Base-by-base conservation (phyloP, 2,113 vertebrate genomes). In the Ceuthmochares aereus region DNA sequence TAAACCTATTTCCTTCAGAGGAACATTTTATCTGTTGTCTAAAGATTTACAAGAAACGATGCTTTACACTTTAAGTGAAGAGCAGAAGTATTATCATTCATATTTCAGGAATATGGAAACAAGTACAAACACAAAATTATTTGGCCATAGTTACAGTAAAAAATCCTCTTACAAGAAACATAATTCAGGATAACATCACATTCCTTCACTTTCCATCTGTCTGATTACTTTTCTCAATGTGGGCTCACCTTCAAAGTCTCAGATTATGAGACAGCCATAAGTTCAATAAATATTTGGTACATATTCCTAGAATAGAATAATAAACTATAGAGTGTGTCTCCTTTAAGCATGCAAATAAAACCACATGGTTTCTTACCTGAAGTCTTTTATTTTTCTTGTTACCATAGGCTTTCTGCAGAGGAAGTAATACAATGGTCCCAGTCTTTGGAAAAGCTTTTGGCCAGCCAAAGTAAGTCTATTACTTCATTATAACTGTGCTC, bases 371-470 rank as follows among this genome's bases (percentile, higher is more conserved):
- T 64, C 75, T 64, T 97, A 67, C 32, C 59, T 93, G 14, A 80
- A 79, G 29, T 55, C 3, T 64, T 91, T 56, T 49, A 5, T 58
- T 89, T 85, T 73, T 66, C 63, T 93, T 25, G 55, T 68, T 15
- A n/a, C 40, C 47, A 42, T 56, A 98, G 98, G 85, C 96, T 98
- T 89, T 97, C 98, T 93, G 92, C 94, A 90, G 96, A 98, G 45
- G 98, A 98, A 92, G 98, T 98, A 37, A 92, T 93, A 22, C 97
- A 98, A 69, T 98, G 98, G 98, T 98, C 98, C 43, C 98, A 98
- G 47, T 98, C 98, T 80, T 88, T 98, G 91, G 98, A 98, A 95
- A 98, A 98, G 82, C 98, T 98, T 66, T 95, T 98, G 85, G 91
- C 97, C 70, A 98, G 96, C 45, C 97, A 95, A 92, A 96, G 98